phyloP scores from a whole-genome alignment of 2,797 vertebrate species.

The Cossypha caffra region DNA sequence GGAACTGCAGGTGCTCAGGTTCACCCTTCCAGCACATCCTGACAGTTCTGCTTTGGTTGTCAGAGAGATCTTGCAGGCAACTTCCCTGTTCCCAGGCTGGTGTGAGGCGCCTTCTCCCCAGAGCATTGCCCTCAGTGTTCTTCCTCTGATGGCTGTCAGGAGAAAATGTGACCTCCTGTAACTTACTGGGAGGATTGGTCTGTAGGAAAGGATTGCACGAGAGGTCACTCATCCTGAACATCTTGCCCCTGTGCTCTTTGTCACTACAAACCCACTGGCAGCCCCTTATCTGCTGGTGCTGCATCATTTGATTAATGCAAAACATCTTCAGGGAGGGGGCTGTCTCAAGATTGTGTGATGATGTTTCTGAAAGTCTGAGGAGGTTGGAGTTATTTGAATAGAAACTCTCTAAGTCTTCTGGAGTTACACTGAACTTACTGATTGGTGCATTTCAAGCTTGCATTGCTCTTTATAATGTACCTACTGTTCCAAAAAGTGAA shows the following conservation, averaged over 20 bases:
- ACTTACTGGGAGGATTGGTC: not conserved
- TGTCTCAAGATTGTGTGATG: not conserved
- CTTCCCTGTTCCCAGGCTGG: not conserved
- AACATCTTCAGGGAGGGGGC: rapidly evolving
- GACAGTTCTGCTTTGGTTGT: not conserved
- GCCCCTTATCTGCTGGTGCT: not conserved
- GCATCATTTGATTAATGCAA: not conserved
- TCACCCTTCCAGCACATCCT: not conserved
- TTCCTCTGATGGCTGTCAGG: not conserved
- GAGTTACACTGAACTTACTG: not conserved
- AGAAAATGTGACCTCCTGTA: not conserved
- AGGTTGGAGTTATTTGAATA: not conserved
- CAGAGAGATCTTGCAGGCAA: rapidly evolving
- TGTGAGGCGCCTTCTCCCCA: not conserved
- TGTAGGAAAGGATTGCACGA: rapidly evolving
- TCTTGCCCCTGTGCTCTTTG: rapidly evolving
- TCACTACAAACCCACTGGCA: not conserved
- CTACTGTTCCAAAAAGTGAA: not conserved
- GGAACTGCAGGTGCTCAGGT: no score
- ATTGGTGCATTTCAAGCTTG: not conserved
- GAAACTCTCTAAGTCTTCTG: not conserved
- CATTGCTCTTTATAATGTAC: not conserved
- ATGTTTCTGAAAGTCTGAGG: not conserved
- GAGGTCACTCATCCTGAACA: not conserved
- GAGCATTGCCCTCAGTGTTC: not conserved